Evolutionary conservation across 2,113 vertebrate genomes (phyloP).

Genomic region (Natator depressus): DNA sequence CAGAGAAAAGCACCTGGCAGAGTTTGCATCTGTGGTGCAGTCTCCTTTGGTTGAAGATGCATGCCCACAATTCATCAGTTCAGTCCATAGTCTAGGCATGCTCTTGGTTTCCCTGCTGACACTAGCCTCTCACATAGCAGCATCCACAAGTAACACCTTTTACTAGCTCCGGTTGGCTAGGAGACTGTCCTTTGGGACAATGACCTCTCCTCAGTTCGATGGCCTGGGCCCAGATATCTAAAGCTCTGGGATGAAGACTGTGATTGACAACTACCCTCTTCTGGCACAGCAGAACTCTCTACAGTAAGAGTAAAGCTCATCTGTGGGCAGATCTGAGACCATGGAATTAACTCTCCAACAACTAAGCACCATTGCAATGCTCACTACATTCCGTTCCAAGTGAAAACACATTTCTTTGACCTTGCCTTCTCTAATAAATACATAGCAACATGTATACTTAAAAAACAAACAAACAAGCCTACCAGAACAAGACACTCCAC

Average conservation of each 20-base stretch:
- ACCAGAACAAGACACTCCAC: neutral
- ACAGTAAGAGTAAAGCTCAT: neutral
- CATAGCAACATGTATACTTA: neutral
- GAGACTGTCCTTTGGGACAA: neutral
- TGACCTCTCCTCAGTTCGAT: neutral
- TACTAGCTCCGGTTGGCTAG: neutral
- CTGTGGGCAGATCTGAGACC: neutral
- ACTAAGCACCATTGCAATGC: no score
- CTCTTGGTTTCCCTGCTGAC: neutral
- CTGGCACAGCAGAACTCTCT: neutral
- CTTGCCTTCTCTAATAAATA: no score
- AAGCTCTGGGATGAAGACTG: neutral
- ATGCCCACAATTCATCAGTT: neutral
- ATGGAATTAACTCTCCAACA: no score
- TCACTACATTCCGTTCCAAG: no score
- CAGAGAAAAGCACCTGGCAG: neutral
- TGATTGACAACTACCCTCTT: neutral
- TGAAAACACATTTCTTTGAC: no score
- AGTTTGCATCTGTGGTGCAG: neutral
- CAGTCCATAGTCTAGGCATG: neutral
- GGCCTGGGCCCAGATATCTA: neutral
- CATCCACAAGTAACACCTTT: neutral
- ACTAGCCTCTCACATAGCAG: neutral
- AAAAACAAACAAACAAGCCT: neutral
- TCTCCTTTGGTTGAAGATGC: neutral